Base-by-base conservation (phyloP, 2,888 invertebrate species). In the Tetranychus piercei region DNA sequence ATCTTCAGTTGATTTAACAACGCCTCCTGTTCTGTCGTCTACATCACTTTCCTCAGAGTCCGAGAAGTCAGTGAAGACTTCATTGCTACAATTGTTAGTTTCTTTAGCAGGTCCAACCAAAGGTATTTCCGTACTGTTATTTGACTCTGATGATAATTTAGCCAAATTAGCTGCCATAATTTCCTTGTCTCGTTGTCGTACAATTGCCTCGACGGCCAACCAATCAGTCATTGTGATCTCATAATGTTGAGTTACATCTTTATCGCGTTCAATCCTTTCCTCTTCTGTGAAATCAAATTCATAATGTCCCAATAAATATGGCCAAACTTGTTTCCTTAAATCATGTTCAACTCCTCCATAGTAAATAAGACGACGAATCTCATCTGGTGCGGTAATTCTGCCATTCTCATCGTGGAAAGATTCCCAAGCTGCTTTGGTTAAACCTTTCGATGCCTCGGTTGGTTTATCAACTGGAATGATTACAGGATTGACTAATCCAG, bases 161-260 rank as follows among this genome's bases (percentile, higher is more conserved):
- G 92, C 92, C 73, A 92, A 88, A 67, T 91, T 92, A 11, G 89
- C 88, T 0, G 91, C 92, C 76, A 91, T 90, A 70, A 88, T 88
- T 78, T 83, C 83, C 77, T 81, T 81, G 75, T 83, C 83, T 73
- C 82, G 77, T 77, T 83, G 83, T 69, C 81, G 78, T 0, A 80
- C 92, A 77, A 94, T 93, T 0, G 93, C 93, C 81, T 96, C 95
- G 0, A 94, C 92, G 0, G 93, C 92, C 76, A 93, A 82, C 95
- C 95, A 95, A 82, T 94, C 94, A 0, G 93, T 92, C 90, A 94
- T 92, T 1, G 90, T 90, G 7, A 89, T 89, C 82, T 94, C 93
- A 80, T 92, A 94, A 76, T 88, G 87, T 70, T 89, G 88, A 76
- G 88, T 87, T 69, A 89, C 88, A 69, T 86, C 85, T 76, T 85